A percentile compares a stretch with the other conserved stretches of the same genome.
Evolutionary conservation across 2,113 vertebrate genomes (phyloP).

Genomic region (Polyodon spathula): DNA sequence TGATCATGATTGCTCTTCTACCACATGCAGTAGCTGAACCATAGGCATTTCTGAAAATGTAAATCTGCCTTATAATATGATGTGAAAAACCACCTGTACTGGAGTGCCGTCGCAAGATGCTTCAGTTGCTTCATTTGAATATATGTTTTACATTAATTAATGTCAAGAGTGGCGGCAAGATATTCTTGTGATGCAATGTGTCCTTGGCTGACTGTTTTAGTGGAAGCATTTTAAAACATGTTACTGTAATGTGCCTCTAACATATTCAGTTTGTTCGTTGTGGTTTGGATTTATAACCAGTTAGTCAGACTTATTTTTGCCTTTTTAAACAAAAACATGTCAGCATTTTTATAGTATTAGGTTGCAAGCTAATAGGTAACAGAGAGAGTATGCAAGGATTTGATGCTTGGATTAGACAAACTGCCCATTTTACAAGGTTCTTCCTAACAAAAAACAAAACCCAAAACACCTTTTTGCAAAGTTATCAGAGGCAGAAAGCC

Average conservation of each 20-base stretch:
- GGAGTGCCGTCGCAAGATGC: background rate
- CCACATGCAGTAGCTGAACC: background rate
- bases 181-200: background rate
- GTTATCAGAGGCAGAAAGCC: too few species aligned
- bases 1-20: background rate
- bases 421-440: too few species aligned
- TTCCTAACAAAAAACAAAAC: too few species aligned
- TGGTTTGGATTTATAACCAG: background rate
- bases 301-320: background rate
- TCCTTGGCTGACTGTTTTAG: slow-evolving; percentile 12
- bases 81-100: slow-evolving; percentile 1
- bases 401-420: too few species aligned
- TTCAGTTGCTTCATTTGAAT: background rate
- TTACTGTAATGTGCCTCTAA: background rate
- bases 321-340: background rate
- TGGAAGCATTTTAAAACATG: slow-evolving; percentile 7
- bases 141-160: slow-evolving; percentile 4
- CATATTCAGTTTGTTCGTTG: background rate
- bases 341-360: too few species aligned
- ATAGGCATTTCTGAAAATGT: background rate
- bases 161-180: background rate
- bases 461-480: too few species aligned
- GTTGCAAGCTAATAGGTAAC: too few species aligned
- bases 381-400: too few species aligned
- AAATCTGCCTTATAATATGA: slow-evolving; percentile 5